phyloP scores from a whole-genome alignment of 2,797 vertebrate genomes.

The Macrochelys suwanniensis region DNA sequence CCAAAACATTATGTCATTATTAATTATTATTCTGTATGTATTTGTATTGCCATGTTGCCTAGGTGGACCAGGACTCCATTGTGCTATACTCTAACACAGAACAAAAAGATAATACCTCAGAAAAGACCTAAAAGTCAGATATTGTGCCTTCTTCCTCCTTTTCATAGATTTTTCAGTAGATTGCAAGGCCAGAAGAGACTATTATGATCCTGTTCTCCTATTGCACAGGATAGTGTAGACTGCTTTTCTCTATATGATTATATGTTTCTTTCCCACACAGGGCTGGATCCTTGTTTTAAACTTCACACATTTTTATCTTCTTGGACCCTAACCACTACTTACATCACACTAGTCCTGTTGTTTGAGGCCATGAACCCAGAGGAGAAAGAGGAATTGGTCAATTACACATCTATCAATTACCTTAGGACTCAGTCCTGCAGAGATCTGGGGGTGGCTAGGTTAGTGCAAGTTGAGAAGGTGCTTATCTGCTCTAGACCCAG shows the following conservation, averaged over 20 bases:
- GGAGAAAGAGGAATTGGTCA: too few species aligned
- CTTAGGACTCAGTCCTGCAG: too few species aligned
- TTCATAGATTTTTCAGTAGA: background rate
- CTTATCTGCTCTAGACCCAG: too few species aligned
- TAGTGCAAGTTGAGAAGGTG: too few species aligned
- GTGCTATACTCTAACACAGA: background rate
- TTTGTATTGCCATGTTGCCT: background rate
- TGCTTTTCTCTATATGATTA: background rate
- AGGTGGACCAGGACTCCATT: background rate
- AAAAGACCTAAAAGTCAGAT: background rate
- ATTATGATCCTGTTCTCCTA: background rate
- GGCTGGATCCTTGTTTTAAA: background rate
- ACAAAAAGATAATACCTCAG: background rate
- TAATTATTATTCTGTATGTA: background rate
- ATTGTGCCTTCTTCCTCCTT: background rate
- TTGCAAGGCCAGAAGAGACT: background rate
- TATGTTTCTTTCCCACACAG: background rate
- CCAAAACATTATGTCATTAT: background rate
- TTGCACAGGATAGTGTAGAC: background rate
- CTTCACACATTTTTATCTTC: background rate
- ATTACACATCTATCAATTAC: too few species aligned
- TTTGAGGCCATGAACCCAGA: too few species aligned
- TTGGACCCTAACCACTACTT: background rate
- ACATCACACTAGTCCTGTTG: too few species aligned
- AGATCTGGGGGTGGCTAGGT: too few species aligned